Evolutionary conservation across 2,797 vertebrate genomes (phyloP).

Genomic region (Anas acuta): DNA sequence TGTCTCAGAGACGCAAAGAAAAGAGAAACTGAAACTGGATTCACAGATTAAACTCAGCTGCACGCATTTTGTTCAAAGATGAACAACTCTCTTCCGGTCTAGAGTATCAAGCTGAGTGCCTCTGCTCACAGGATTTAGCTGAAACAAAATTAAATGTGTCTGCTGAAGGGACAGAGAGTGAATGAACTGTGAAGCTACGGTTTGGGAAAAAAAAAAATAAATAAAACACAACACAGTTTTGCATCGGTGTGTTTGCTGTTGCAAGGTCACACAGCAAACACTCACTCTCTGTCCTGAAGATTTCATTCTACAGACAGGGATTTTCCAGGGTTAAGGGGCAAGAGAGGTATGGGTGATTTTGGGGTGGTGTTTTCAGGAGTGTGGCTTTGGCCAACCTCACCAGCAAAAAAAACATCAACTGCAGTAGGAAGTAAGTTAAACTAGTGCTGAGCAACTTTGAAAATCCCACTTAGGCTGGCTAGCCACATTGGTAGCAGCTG

Average conservation of each 20-base stretch:
- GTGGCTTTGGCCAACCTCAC: neutral
- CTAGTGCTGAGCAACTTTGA: neutral
- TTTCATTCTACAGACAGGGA: neutral
- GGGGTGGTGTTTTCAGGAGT: neutral
- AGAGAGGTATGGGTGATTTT: slow-evolving; percentile 7
- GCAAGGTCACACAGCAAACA: neutral
- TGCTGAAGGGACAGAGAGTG: neutral
- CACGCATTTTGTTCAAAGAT: neutral
- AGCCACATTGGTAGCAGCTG: neutral
- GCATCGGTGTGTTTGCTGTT: neutral
- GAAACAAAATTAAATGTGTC: neutral
- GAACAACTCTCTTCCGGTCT: neutral
- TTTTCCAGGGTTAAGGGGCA: slow-evolving; percentile 18
- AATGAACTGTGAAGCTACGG: neutral
- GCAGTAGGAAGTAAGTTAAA: slow-evolving; percentile 8
- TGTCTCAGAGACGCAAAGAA: neutral
- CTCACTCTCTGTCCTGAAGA: neutral
- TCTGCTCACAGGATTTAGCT: neutral
- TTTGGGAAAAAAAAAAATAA: neutral
- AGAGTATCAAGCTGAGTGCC: neutral
- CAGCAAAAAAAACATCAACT: neutral
- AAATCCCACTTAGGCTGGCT: neutral
- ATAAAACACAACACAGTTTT: neutral
- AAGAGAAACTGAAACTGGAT: neutral
- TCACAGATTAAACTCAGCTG: neutral